These are phyloP conservation scores for Leptopilina syphax DNA, from an alignment of 2,888 invertebrate genomes.

Conservation along the genomic window DNA sequence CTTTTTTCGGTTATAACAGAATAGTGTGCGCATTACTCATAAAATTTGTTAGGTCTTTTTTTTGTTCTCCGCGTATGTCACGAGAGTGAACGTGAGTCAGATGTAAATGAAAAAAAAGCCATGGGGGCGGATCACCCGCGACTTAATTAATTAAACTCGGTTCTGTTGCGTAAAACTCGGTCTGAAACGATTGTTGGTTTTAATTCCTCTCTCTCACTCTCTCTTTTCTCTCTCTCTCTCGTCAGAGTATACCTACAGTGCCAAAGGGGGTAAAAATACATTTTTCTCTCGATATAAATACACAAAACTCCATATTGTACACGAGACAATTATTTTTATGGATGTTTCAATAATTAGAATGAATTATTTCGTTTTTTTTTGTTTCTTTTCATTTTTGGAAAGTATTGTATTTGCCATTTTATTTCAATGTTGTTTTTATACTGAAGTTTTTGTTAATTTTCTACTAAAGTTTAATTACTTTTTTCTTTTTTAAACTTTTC, in stretches of 20 bases:
- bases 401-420: no score
- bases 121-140: constrained; percentile 26
- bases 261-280: constrained; percentile 4
- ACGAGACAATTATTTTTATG: constrained; percentile 6
- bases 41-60: constrained; percentile 15
- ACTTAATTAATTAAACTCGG: constrained; percentile 35
- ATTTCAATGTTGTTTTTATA: no score
- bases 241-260: neutral
- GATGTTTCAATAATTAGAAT: neutral
- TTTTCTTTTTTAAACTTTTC: no score
- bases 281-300: constrained; percentile 2
- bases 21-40: constrained; percentile 3
- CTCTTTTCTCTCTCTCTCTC: neutral
- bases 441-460: no score
- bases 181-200: constrained; percentile 29
- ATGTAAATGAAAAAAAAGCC: constrained; percentile 35
- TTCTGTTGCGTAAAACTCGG: constrained; percentile 30
- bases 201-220: constrained; percentile 1
- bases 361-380: no score
- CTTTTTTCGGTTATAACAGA: neutral
- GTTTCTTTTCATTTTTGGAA: no score
- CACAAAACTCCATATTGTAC: neutral
- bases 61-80: constrained; percentile 1
- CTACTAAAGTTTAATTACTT: no score
- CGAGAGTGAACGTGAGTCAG: constrained; percentile 9